Evolutionary conservation across 2,888 invertebrate species (phyloP), one percentile per base, ranked within the genome.

Genomic region (Anthophora plumipes): DNA sequence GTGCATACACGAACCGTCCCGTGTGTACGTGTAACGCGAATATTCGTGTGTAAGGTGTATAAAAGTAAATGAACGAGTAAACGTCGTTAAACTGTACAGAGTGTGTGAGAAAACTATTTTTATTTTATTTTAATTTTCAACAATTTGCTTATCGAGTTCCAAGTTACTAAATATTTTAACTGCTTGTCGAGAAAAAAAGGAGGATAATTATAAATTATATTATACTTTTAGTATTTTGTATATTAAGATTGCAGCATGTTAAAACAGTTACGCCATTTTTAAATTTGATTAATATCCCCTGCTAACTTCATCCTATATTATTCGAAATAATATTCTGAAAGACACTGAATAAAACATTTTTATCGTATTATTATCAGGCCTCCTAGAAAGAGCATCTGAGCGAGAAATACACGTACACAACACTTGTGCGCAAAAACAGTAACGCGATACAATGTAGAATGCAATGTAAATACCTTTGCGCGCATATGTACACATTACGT

Each of bases 391-490:
- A 54, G 25, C 48, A 20, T 48, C 41, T 31, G 39, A 76, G 41
- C 50, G 59, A n/a, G 52, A 22, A 43, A 50, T 59, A 20, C 22
- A 20, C 37, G 20, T n/a, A 46, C 25, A 31, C n/a, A 25, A 43
- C 4, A 22, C 31, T 1, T 31, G 31, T 4, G 43, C 12, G 17
- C 22, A 54, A 73, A 75, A 75, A 46, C 39, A 39, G 61, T 73
- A 73, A 73, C 20, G 39, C 41, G 60, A 74, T 63, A 66, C 61
- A 61, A 69, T 57, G 60, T 66, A 60, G 70, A 70, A 60, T 63
- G 48, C 37, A 55, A 71, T 54, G 46, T 61, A 55, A 70, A 64
- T 73, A 57, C 41, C 31, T 57, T 37, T 50, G 25, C n/a, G 54
- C 50, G 52, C 63, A 31, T 76, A 54, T 55, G 77, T 67, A 54